A percentile compares a stretch with the other conserved stretches of the same genome.
Evolutionary conservation across 2,797 vertebrate genomes (phyloP).

Genomic region (Cryptoblepharus egeriae): DNA sequence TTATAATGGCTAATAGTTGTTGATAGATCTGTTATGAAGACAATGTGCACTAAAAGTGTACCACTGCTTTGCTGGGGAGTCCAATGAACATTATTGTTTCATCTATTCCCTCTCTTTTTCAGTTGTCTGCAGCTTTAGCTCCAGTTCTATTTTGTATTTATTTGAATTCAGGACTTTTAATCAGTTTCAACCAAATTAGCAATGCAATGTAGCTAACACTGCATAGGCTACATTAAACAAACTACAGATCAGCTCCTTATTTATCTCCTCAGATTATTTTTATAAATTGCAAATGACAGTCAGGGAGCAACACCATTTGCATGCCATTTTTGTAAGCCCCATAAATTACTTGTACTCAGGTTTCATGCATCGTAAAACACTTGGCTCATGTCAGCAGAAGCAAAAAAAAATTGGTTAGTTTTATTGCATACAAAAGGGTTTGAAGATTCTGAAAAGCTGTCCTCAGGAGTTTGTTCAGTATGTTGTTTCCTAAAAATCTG

Average conservation of each 20-base stretch:
- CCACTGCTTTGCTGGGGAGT: neutral
- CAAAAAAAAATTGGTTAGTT: slow-evolving; percentile 4
- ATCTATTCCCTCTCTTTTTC: neutral
- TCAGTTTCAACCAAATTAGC: slow-evolving; percentile 3
- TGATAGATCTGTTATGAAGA: neutral
- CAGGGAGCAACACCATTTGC: slow-evolving; percentile 2
- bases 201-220: neutral
- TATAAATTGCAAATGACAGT: slow-evolving; percentile 24
- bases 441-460: neutral
- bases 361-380: slow-evolving; percentile 21
- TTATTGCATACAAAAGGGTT: neutral
- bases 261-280: slow-evolving; percentile 29
- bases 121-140: neutral
- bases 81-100: neutral
- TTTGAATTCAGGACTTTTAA: slow-evolving; percentile 13
- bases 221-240: slow-evolving; percentile 7
- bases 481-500: neutral
- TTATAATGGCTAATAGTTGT: neutral
- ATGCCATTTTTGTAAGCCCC: slow-evolving; percentile 1
- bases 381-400: neutral
- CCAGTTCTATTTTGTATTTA: neutral
- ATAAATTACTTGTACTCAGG: slow-evolving; percentile 8
- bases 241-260: slow-evolving; percentile 7
- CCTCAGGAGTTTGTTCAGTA: neutral
- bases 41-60: neutral